Conservation (phyloP, 2,888 invertebrate genomes). For the Junonia oenone region DNA sequence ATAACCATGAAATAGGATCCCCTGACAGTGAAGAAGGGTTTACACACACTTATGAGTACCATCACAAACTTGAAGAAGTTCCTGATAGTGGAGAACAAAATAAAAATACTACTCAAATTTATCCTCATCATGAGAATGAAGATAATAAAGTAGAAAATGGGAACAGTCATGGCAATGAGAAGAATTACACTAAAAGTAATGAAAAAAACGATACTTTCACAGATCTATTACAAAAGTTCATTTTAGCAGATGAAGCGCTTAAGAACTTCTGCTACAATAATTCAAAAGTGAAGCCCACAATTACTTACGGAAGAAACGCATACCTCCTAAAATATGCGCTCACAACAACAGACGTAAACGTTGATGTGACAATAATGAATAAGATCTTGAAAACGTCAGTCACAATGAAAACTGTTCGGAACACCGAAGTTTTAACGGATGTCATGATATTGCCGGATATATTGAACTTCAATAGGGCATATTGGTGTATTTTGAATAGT, state of each 20-base stretch:
- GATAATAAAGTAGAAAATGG: too few species aligned
- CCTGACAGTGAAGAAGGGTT: too few species aligned
- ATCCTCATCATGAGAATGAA: too few species aligned
- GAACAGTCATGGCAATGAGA: neutral
- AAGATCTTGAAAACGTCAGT: neutral
- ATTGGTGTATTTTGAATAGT: neutral
- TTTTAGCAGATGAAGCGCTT: neutral
- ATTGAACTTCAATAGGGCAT: neutral
- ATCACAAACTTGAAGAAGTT: too few species aligned
- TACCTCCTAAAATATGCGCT: conserved; percentile 6
- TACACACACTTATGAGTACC: too few species aligned
- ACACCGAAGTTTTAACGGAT: neutral
- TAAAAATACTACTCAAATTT: too few species aligned
- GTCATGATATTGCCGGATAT: neutral
- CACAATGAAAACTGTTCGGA: neutral
- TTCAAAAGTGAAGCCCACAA: neutral
- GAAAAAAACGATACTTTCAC: too few species aligned
- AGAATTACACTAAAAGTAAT: neutral
- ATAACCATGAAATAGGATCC: too few species aligned
- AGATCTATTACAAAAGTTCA: neutral
- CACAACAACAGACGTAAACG: neutral
- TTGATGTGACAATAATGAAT: neutral
- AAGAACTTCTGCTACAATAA: neutral
- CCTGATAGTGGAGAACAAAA: too few species aligned
- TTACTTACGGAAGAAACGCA: neutral